These are phyloP conservation scores for Vulpes vulpes DNA, from an alignment of 2,113 vertebrate species.

Conservation along the genomic window DNA sequence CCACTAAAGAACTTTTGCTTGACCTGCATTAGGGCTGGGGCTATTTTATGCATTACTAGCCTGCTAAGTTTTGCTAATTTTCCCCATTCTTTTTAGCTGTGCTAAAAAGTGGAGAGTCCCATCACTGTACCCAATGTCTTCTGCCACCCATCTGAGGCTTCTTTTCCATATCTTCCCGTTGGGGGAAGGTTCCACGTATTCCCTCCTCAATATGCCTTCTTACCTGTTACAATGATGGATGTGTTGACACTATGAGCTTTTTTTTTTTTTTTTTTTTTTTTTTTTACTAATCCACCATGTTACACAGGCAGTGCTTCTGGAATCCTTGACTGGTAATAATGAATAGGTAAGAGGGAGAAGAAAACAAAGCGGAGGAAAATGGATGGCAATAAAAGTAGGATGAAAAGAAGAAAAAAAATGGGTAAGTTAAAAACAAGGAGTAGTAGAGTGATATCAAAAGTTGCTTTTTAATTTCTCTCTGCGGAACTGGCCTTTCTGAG, in stretches of 20 bases:
- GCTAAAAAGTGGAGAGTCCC: background rate
- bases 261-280: background rate
- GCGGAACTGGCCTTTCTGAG: background rate
- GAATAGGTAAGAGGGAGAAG: background rate
- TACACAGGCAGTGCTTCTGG: background rate
- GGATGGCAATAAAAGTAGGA: background rate
- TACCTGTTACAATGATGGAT: background rate
- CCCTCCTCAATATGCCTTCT: background rate
- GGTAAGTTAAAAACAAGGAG: background rate
- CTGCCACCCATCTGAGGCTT: background rate
- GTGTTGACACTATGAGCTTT: background rate
- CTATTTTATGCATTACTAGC: background rate
- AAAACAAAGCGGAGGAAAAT: background rate
- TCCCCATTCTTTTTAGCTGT: background rate
- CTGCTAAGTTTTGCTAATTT: background rate
- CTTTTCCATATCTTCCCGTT: background rate
- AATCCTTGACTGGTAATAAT: background rate
- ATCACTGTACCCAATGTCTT: rapidly evolving
- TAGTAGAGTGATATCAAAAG: background rate
- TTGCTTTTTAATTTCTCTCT: conserved; percentile 35
- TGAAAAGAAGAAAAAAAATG: background rate
- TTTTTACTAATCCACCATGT: background rate
- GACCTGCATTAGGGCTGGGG: background rate
- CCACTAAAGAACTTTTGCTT: background rate
- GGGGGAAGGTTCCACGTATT: background rate